These are phyloP conservation scores for Poeciliopsis retropinna DNA, from an alignment of 2,113 vertebrate species.

Conservation along the genomic window DNA sequence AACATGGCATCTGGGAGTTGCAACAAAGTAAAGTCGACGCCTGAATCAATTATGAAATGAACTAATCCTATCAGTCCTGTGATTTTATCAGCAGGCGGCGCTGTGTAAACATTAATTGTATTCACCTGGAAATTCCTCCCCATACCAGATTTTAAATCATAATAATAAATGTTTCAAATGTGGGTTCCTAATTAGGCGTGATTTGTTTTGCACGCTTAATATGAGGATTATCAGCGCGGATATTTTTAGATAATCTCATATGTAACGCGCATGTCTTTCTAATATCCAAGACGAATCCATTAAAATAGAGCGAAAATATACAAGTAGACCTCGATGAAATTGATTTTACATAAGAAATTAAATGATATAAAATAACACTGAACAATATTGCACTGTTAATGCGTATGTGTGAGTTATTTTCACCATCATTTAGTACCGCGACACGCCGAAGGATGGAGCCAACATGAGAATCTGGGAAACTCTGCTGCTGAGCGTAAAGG, in stretches of 20 bases:
- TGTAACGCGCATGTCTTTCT: fast-evolving
- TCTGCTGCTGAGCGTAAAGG: conserved; percentile 52
- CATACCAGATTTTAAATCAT: not conserved
- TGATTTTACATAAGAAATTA: not conserved
- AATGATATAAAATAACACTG: not conserved
- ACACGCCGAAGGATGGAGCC: conserved; percentile 58
- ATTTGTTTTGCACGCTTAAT: conserved; percentile 40
- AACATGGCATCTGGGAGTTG: no score
- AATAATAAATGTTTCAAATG: conserved; percentile 6
- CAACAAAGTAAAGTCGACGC: not conserved
- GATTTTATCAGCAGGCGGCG: conserved; percentile 41
- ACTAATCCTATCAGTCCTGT: not conserved
- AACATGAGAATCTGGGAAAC: conserved; percentile 13
- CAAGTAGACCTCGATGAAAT: not conserved
- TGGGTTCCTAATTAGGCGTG: conserved; percentile 27
- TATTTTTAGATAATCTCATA: conserved; percentile 3
- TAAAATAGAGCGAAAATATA: not conserved
- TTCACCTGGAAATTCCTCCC: not conserved
- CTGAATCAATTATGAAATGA: not conserved
- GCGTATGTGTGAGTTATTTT: not conserved
- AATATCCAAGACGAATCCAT: not conserved
- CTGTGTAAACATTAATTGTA: conserved; percentile 25
- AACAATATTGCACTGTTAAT: not conserved
- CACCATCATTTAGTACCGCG: conserved; percentile 21
- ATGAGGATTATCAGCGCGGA: conserved; percentile 23